Evolutionary conservation across 2,797 vertebrate genomes (phyloP).

Genomic region (Delichon dasypus): DNA sequence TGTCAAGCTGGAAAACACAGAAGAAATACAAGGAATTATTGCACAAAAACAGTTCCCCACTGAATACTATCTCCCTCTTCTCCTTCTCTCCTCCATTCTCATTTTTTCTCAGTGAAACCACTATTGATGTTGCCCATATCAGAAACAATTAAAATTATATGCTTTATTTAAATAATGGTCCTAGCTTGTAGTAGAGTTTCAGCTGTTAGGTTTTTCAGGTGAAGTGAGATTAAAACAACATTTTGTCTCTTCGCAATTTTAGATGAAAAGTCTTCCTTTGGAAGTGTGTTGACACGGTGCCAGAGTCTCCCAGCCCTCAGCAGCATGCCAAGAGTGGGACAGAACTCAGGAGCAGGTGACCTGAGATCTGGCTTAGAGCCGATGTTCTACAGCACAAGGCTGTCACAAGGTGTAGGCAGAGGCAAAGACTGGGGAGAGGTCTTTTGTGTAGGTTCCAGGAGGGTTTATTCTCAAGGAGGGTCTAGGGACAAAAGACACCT

Average conservation of each 20-base stretch:
- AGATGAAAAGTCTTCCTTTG: conserved; percentile 22
- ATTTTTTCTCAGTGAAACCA: conserved; percentile 17
- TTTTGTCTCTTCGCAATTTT: conserved; percentile 21
- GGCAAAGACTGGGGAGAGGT: too few relatives aligned
- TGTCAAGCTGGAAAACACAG: neutral
- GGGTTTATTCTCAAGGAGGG: too few relatives aligned
- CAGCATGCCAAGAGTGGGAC: too few relatives aligned
- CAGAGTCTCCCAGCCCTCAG: too few relatives aligned
- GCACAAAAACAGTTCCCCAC: neutral
- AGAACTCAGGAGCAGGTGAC: too few relatives aligned
- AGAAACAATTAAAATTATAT: neutral
- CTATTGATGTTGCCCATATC: neutral
- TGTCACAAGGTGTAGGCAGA: too few relatives aligned
- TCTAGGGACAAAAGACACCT: too few relatives aligned
- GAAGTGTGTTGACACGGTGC: neutral
- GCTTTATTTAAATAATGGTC: neutral
- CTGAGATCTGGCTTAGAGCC: too few relatives aligned
- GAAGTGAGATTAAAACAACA: conserved; percentile 3
- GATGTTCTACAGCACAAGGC: too few relatives aligned
- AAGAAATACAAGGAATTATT: neutral
- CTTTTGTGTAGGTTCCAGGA: too few relatives aligned
- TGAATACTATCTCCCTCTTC: neutral
- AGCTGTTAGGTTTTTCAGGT: neutral
- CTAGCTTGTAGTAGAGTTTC: neutral
- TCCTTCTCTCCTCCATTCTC: neutral